Evolutionary conservation across 2,797 vertebrate genomes (phyloP).

Genomic region (Acrossocheilus wenchowensis): DNA sequence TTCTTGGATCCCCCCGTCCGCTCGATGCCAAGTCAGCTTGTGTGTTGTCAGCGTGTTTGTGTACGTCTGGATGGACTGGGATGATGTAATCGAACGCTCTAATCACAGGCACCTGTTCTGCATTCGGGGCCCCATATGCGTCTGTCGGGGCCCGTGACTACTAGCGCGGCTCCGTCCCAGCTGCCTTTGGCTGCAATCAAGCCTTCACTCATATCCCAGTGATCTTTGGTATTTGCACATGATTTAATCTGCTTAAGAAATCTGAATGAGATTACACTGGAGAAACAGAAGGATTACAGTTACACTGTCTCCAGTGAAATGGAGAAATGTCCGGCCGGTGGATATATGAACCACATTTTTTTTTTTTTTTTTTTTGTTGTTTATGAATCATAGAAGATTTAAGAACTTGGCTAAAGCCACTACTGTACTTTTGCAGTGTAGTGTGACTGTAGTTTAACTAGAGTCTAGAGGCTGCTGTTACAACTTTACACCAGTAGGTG

Average conservation of each 20-base stretch:
- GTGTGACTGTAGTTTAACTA: neutral
- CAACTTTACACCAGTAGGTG: neutral
- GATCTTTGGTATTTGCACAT: neutral
- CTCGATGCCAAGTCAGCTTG: conserved; percentile 94
- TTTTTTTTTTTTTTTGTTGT: neutral
- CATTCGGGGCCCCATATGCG: conserved; percentile 2
- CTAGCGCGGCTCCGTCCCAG: conserved; percentile 60
- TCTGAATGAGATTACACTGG: conserved; percentile 23
- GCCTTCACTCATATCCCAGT: neutral
- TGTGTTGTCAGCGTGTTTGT: conserved; percentile 89
- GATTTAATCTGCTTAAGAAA: conserved; percentile 13
- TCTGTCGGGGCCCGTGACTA: neutral
- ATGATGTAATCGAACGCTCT: conserved; percentile 84
- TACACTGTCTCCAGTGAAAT: neutral
- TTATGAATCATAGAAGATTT: neutral
- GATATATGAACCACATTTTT: neutral
- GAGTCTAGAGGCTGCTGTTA: neutral
- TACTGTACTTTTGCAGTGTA: neutral
- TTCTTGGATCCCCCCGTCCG: conserved; percentile 74
- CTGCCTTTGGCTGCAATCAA: conserved; percentile 55
- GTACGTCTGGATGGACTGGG: conserved; percentile 74
- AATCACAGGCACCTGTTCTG: conserved; percentile 85
- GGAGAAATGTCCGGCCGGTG: too few relatives aligned
- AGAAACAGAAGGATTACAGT: conserved; percentile 17
- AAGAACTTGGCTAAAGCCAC: neutral